Conservation (phyloP, 2,797 vertebrate species). For the Neomorphus geoffroyi region DNA sequence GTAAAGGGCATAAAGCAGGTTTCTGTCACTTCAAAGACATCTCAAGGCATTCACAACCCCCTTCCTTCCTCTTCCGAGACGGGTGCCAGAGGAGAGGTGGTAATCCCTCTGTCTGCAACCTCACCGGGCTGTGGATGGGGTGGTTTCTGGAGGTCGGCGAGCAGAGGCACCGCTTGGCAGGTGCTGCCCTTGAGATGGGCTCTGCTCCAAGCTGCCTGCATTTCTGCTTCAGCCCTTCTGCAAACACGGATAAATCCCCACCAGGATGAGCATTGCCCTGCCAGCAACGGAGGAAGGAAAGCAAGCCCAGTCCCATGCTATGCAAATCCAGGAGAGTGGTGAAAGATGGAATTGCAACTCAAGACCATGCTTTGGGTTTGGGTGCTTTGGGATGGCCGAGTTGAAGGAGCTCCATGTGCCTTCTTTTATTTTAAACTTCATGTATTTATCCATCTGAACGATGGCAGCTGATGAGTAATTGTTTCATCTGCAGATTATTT, state of each 20-base stretch:
- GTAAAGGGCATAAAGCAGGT: constrained; percentile 14
- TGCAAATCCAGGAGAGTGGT: background rate
- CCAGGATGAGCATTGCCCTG: rapidly evolving
- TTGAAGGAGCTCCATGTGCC: background rate
- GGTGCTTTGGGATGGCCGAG: background rate
- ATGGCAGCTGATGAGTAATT: constrained; percentile 66
- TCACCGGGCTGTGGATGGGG: rapidly evolving
- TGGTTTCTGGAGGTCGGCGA: background rate
- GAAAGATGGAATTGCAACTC: rapidly evolving
- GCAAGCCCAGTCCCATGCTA: rapidly evolving
- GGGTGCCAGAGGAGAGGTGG: background rate
- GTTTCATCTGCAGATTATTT: constrained; percentile 69
- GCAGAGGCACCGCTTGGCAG: rapidly evolving
- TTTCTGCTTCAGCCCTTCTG: background rate
- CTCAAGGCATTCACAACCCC: background rate
- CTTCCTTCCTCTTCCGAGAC: background rate
- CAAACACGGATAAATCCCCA: rapidly evolving
- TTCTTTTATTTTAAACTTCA: background rate
- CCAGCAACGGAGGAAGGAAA: background rate
- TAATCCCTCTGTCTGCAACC: background rate
- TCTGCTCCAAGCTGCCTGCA: rapidly evolving
- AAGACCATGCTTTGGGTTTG: rapidly evolving
- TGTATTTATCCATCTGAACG: background rate
- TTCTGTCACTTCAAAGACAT: background rate
- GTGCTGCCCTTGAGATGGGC: background rate